Conservation (phyloP, 2,888 invertebrate genomes). For the Synanthedon myopaeformis region DNA sequence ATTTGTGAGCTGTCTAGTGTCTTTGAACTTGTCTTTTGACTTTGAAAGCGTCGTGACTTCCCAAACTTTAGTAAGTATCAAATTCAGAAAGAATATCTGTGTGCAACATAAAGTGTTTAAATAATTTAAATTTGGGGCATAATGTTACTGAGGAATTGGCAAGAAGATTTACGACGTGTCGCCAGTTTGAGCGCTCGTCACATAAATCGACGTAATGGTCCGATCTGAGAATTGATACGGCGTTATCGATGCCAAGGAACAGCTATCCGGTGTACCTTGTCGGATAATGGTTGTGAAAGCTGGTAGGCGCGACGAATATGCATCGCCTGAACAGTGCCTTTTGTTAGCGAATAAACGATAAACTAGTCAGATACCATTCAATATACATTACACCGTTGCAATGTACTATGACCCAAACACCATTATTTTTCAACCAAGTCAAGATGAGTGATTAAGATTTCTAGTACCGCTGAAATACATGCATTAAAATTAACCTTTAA, state of each 20-base stretch:
- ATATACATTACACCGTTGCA: no score
- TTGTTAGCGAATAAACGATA: conserved; percentile 28
- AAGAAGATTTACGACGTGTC: conserved; percentile 42
- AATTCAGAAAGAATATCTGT: conserved; percentile 21
- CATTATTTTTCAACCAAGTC: background rate
- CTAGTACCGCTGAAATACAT: no score
- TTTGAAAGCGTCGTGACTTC: no score
- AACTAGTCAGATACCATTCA: conserved; percentile 1
- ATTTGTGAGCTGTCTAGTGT: no score
- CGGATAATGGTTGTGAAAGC: conserved; percentile 47
- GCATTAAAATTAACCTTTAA: no score
- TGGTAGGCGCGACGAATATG: conserved; percentile 14
- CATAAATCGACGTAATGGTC: conserved; percentile 49
- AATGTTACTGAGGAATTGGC: conserved; percentile 31
- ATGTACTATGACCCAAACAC: background rate
- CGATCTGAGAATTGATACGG: conserved; percentile 35
- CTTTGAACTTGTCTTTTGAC: no score
- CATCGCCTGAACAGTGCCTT: conserved; percentile 15
- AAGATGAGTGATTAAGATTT: no score
- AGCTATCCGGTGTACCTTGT: conserved; percentile 24
- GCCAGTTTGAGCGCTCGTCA: conserved; percentile 37
- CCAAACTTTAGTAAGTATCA: conserved; percentile 15
- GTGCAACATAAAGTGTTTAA: conserved; percentile 16
- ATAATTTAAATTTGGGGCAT: conserved; percentile 17
- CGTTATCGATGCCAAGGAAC: conserved; percentile 29